A percentile compares a stretch with the other conserved stretches of the same genome.
Conservation (phyloP, 2,888 invertebrate genomes). For the Schizotus pectinicornis region DNA sequence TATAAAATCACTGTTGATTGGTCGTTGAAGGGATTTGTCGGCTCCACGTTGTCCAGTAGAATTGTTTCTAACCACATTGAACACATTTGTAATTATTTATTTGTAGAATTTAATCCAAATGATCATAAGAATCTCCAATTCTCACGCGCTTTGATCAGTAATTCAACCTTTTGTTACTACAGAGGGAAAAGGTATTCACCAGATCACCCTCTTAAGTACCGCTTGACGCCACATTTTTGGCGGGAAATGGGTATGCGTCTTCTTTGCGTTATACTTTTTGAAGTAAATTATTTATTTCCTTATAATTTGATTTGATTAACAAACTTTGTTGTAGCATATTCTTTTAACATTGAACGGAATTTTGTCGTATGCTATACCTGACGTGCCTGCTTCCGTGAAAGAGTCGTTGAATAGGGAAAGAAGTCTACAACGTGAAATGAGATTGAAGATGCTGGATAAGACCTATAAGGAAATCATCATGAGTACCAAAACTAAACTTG, state of each 20-base stretch:
- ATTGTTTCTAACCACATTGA: background rate
- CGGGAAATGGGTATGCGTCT: conserved; percentile 64
- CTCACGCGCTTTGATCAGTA: background rate
- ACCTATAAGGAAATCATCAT: background rate
- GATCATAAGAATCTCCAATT: conserved; percentile 24
- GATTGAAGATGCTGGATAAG: background rate
- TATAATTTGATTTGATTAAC: too few species aligned
- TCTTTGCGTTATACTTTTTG: conserved; percentile 67
- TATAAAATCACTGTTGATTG: conserved; percentile 23
- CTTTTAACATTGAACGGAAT: conserved; percentile 65
- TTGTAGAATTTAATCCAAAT: conserved; percentile 36
- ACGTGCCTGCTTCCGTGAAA: conserved; percentile 54
- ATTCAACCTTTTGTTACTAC: conserved; percentile 50
- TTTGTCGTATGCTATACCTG: conserved; percentile 66
- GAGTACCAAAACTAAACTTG: background rate
- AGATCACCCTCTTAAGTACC: conserved; percentile 47
- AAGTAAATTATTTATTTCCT: conserved; percentile 61
- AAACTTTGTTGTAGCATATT: conserved; percentile 54
- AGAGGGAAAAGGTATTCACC: conserved; percentile 53
- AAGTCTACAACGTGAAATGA: conserved; percentile 1
- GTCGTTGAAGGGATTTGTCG: conserved; percentile 36
- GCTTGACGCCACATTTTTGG: conserved; percentile 62
- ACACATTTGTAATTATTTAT: conserved; percentile 5
- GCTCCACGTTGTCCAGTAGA: conserved; percentile 43
- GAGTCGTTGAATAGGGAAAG: conserved; percentile 10